Conservation (phyloP, 2,113 vertebrate genomes). For the Hiodon tergisus region DNA sequence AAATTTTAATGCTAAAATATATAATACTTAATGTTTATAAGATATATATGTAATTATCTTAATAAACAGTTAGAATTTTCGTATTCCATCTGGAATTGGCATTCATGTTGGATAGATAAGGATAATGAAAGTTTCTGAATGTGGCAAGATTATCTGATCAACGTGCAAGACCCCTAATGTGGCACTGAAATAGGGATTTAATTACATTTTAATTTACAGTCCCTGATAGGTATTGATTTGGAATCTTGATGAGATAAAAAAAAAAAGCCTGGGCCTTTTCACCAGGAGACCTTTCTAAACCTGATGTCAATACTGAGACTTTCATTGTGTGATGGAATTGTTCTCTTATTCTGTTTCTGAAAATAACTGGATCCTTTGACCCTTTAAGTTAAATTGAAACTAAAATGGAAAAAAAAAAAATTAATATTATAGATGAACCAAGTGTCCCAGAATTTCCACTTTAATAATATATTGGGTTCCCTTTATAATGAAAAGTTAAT, state of each 20-base stretch:
- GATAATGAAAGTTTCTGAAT: no score
- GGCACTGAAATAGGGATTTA: constrained; percentile 55
- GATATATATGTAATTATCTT: no score
- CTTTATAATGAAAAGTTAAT: no score
- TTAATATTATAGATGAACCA: no score
- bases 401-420: neutral
- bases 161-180: no score
- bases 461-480: neutral
- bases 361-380: neutral
- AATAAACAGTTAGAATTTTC: no score
- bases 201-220: constrained; percentile 80
- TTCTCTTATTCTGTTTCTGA: constrained; percentile 25
- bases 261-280: constrained; percentile 16
- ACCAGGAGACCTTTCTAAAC: constrained; percentile 33
- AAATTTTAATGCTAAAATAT: no score
- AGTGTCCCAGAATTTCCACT: neutral
- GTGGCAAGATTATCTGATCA: no score
- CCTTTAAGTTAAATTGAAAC: neutral
- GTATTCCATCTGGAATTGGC: no score
- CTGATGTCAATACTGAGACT: constrained; percentile 36
- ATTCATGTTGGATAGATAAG: no score
- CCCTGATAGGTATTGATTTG: constrained; percentile 87
- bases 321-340: constrained; percentile 44
- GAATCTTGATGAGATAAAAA: constrained; percentile 42
- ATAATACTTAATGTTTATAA: no score